Conservation (phyloP, 2,113 vertebrate species). For the Capreolus pygargus region DNA sequence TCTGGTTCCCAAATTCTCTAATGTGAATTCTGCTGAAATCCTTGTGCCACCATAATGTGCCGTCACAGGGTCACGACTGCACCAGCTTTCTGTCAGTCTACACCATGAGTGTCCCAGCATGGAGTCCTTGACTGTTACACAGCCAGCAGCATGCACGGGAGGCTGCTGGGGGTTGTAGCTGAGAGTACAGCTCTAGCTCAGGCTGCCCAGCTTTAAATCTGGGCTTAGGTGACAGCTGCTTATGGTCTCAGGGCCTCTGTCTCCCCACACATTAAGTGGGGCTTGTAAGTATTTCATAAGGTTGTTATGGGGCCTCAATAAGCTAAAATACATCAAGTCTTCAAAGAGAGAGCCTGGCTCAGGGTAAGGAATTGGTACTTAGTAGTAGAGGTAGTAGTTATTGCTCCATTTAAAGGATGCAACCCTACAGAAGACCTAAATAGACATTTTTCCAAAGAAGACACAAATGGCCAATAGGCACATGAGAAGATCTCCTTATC, state of each 20-base stretch:
- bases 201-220: background rate
- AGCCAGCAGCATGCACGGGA: background rate
- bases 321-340: background rate
- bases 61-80: background rate
- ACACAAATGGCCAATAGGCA: background rate
- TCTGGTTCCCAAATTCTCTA: slow-evolving; percentile 27
- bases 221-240: background rate
- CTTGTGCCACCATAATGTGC: background rate
- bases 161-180: background rate
- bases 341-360: background rate
- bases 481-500: background rate
- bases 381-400: background rate
- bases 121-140: background rate
- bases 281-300: background rate
- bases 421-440: background rate
- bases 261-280: background rate
- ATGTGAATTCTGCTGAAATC: background rate
- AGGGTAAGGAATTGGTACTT: background rate
- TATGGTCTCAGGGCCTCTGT: background rate
- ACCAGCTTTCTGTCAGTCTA: background rate
- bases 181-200: background rate
- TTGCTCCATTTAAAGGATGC: background rate
- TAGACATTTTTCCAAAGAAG: background rate
- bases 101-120: background rate
- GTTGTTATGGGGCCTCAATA: background rate